These are phyloP conservation scores for Troides aeacus DNA, from an alignment of 2,888 invertebrate species.

Conservation along the genomic window DNA sequence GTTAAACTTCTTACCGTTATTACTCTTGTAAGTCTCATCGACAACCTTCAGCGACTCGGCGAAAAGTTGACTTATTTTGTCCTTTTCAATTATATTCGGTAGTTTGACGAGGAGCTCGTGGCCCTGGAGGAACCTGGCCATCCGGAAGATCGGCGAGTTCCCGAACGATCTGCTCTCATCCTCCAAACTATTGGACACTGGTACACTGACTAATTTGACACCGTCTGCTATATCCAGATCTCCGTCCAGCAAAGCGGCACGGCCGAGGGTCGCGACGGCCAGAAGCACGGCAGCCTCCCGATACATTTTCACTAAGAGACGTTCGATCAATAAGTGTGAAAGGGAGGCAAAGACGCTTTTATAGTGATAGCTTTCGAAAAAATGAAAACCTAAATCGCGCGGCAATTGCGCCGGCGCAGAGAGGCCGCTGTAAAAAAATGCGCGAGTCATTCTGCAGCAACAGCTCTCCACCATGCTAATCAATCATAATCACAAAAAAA, in stretches of 20 bases:
- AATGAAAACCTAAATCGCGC: conserved; percentile 55
- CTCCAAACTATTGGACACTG: conserved; percentile 69
- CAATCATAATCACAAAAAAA: too few relatives aligned
- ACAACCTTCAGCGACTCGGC: conserved; percentile 74
- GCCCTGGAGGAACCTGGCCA: conserved; percentile 84
- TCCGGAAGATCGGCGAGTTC: conserved; percentile 76
- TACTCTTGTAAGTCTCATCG: conserved; percentile 68
- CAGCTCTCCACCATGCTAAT: too few relatives aligned
- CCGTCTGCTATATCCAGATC: conserved; percentile 82
- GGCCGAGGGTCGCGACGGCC: conserved; percentile 41
- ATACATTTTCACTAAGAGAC: conserved; percentile 61
- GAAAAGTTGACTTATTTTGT: conserved; percentile 81
- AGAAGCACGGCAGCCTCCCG: conserved; percentile 46
- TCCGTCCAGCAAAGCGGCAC: conserved; percentile 64
- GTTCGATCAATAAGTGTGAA: conserved; percentile 67
- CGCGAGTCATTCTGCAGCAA: conserved; percentile 46
- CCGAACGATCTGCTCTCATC: conserved; percentile 72
- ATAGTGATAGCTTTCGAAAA: conserved; percentile 75
- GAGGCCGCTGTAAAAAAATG: conserved; percentile 49
- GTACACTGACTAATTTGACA: conserved; percentile 80
- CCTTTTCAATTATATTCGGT: conserved; percentile 84
- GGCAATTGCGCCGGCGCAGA: conserved; percentile 54
- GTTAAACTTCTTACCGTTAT: conserved; percentile 66
- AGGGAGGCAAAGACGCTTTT: conserved; percentile 60
- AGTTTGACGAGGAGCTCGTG: conserved; percentile 87